Conservation (phyloP, 2,888 invertebrate genomes). For the Limulus polyphemus region DNA sequence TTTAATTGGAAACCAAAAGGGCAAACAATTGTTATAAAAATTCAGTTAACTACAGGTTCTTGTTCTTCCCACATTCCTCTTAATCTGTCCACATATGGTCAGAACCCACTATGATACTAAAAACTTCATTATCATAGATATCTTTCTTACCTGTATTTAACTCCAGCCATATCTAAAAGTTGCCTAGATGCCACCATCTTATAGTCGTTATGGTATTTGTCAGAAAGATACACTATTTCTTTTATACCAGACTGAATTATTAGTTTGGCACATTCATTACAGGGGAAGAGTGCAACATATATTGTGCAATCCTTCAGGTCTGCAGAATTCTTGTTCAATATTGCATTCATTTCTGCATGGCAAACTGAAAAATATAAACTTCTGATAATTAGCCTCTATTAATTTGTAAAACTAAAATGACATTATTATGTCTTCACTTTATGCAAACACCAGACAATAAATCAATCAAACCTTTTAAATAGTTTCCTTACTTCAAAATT, state of each 20-base stretch:
- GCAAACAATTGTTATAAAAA: no score
- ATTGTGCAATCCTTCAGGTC: slow-evolving; percentile 66
- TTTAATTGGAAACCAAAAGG: no score
- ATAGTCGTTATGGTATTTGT: slow-evolving; percentile 58
- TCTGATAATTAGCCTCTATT: no score
- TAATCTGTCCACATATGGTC: no score
- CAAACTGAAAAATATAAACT: slow-evolving; percentile 54
- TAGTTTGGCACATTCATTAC: slow-evolving; percentile 94
- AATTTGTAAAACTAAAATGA: no score
- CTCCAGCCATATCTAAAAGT: slow-evolving; percentile 66
- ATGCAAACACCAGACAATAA: background rate
- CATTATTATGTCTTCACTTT: no score
- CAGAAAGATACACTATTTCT: slow-evolving; percentile 50
- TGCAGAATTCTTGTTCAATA: slow-evolving; percentile 72
- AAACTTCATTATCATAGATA: no score
- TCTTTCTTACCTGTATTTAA: slow-evolving; percentile 46
- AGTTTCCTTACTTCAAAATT: no score
- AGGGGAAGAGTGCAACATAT: slow-evolving; percentile 85
- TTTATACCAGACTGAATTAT: slow-evolving; percentile 86
- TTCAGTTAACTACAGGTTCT: no score
- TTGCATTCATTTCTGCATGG: slow-evolving; percentile 96
- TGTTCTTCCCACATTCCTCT: no score
- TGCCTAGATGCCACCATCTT: slow-evolving; percentile 59
- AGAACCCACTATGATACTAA: no score
- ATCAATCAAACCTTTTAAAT: background rate